These are phyloP conservation scores for Pionites leucogaster DNA, from an alignment of 2,113 vertebrate species.

Conservation along the genomic window DNA sequence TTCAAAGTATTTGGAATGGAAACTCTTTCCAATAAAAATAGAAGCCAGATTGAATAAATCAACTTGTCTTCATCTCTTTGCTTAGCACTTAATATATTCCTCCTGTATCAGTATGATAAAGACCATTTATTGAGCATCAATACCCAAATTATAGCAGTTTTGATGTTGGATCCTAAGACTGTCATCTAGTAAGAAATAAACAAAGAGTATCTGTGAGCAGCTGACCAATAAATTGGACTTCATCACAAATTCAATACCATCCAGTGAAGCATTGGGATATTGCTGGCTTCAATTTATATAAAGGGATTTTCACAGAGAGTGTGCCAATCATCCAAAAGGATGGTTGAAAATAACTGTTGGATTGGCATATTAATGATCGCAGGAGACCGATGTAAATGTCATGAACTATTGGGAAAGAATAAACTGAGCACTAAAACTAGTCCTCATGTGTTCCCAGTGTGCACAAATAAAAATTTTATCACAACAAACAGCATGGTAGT, in stretches of 20 bases:
- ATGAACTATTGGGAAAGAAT: slow-evolving; percentile 68
- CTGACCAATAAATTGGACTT: slow-evolving; percentile 47
- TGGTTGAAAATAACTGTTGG: slow-evolving; percentile 43
- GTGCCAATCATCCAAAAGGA: slow-evolving; percentile 52
- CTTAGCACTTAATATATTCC: slow-evolving; percentile 39
- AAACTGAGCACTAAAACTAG: slow-evolving; percentile 46
- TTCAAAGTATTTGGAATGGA: background rate
- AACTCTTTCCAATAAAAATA: background rate
- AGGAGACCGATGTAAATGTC: slow-evolving; percentile 68
- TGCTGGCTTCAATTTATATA: slow-evolving; percentile 33
- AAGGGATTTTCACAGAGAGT: slow-evolving; percentile 54
- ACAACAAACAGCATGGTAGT: slow-evolving; percentile 63
- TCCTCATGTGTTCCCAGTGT: slow-evolving; percentile 54
- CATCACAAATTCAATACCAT: slow-evolving; percentile 28
- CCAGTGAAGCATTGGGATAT: slow-evolving; percentile 1
- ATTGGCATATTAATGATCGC: slow-evolving; percentile 69
- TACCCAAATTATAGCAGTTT: slow-evolving; percentile 17
- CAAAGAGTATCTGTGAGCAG: slow-evolving; percentile 42
- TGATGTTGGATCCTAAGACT: slow-evolving; percentile 21
- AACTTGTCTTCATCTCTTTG: background rate
- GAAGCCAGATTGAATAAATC: slow-evolving; percentile 8
- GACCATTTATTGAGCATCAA: slow-evolving; percentile 49
- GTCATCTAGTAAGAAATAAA: slow-evolving; percentile 34
- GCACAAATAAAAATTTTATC: slow-evolving; percentile 73
- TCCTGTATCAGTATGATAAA: slow-evolving; percentile 62